These are phyloP conservation scores for Tinamus major DNA, from an alignment of 2,797 vertebrate genomes.

Conservation along the genomic window DNA sequence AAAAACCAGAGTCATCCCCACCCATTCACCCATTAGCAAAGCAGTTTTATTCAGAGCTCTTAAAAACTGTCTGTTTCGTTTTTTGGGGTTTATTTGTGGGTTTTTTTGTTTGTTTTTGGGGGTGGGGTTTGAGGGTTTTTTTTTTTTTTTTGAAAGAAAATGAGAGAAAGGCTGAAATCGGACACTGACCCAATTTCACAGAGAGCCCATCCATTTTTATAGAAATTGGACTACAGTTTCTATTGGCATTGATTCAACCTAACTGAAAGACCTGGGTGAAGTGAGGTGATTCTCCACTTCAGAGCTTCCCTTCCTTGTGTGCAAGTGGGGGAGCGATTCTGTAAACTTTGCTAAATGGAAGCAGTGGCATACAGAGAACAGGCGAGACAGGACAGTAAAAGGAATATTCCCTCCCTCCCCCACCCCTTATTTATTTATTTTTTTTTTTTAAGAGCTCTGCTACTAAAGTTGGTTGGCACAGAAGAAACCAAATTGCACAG, in stretches of 20 bases:
- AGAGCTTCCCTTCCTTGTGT: slow-evolving; percentile 42
- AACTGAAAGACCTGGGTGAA: slow-evolving; percentile 45
- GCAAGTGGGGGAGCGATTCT: slow-evolving; percentile 41
- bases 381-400: background rate
- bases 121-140: background rate
- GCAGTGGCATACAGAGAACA: slow-evolving; percentile 22
- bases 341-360: slow-evolving; percentile 54
- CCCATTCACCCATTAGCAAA: slow-evolving; percentile 67
- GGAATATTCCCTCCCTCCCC: background rate
- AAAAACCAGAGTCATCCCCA: slow-evolving; percentile 66
- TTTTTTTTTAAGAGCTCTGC: slow-evolving; percentile 78
- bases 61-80: slow-evolving; percentile 72
- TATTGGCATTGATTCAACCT: background rate
- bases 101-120: background rate
- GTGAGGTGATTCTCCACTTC: slow-evolving; percentile 52
- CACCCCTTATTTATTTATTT: slow-evolving; percentile 55
- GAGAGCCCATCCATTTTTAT: slow-evolving; percentile 35
- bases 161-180: slow-evolving; percentile 34
- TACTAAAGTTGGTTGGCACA: slow-evolving; percentile 66
- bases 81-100: background rate
- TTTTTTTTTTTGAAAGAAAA: background rate
- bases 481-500: slow-evolving; percentile 75
- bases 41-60: slow-evolving; percentile 77
- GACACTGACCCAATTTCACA: slow-evolving; percentile 52
- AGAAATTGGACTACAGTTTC: slow-evolving; percentile 43